Evolutionary conservation across 2,113 vertebrate genomes (phyloP).

Genomic region (Meles meles): DNA sequence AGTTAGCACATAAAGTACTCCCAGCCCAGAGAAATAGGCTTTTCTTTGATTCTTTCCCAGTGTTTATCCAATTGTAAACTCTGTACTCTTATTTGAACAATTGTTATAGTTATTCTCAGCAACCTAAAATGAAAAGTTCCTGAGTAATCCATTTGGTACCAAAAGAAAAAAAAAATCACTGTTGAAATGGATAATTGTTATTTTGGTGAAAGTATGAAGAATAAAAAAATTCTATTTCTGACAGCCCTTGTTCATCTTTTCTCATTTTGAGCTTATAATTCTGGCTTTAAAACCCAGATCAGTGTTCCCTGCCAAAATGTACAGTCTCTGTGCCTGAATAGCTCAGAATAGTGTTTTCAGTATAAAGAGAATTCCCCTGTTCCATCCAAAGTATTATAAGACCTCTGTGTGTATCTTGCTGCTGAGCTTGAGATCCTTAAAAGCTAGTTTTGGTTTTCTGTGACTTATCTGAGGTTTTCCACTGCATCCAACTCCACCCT

Average conservation of each 20-base stretch:
- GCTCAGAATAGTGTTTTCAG: not conserved
- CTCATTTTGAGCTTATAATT: conserved; percentile 41
- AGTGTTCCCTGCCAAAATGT: not conserved
- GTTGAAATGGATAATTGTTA: conserved; percentile 9
- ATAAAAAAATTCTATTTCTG: conserved; percentile 10
- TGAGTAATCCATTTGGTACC: not conserved
- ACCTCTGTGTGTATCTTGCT: not conserved
- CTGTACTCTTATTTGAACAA: not conserved
- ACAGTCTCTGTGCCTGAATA: not conserved
- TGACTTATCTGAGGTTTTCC: conserved; percentile 8
- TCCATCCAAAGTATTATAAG: not conserved
- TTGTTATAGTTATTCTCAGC: not conserved
- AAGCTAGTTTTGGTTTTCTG: conserved; percentile 11
- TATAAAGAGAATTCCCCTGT: conserved; percentile 19
- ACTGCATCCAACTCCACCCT: not conserved
- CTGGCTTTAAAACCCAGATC: not conserved
- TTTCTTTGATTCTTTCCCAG: not conserved
- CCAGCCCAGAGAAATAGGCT: not conserved
- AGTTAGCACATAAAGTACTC: not conserved
- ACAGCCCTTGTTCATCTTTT: not conserved
- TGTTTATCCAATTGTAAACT: conserved; percentile 15
- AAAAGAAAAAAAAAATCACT: not conserved
- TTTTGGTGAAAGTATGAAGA: conserved; percentile 10
- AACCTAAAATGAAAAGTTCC: conserved; percentile 34
- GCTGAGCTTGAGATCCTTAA: not conserved